These are phyloP conservation scores for Podarcis muralis DNA, from an alignment of 2,113 vertebrate genomes.

Conservation along the genomic window DNA sequence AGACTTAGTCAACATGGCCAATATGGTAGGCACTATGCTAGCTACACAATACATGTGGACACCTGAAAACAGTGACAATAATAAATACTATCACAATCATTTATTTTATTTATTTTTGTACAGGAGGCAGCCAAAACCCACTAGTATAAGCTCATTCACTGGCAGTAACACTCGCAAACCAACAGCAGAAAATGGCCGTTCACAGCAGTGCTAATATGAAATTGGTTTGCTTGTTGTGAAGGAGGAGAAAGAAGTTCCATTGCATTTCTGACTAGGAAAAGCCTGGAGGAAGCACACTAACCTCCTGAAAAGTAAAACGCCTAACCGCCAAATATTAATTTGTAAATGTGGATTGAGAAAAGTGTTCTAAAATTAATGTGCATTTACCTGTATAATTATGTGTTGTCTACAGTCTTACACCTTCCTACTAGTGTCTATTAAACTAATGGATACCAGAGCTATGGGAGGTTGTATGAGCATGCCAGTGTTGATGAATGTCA, in stretches of 20 bases:
- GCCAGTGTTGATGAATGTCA: slow-evolving; percentile 41
- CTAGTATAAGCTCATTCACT: not conserved
- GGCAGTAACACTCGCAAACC: rapidly evolving
- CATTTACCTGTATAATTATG: slow-evolving; percentile 66
- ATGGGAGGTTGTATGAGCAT: slow-evolving; percentile 20
- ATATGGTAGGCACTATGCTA: no score
- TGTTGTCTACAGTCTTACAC: slow-evolving; percentile 62
- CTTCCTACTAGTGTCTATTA: slow-evolving; percentile 39
- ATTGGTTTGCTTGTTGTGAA: slow-evolving; percentile 37
- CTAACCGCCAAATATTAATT: slow-evolving; percentile 60
- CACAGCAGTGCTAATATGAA: slow-evolving; percentile 27
- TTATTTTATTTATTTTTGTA: not conserved
- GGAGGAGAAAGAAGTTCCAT: slow-evolving; percentile 3
- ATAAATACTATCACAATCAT: not conserved
- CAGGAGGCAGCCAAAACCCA: not conserved
- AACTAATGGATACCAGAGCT: slow-evolving; percentile 57
- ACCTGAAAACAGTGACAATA: not conserved
- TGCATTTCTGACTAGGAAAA: slow-evolving; percentile 13
- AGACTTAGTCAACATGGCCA: no score
- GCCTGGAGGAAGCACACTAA: slow-evolving; percentile 10
- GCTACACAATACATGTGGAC: not conserved
- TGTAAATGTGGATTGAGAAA: slow-evolving; percentile 61
- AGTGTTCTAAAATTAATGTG: slow-evolving; percentile 60
- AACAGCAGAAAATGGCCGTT: not conserved
- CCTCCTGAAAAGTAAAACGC: slow-evolving; percentile 10